A percentile compares a stretch with the other conserved stretches of the same genome.
phyloP scores from a whole-genome alignment of 2,113 vertebrate genomes.

The Eudorcas thomsonii region DNA sequence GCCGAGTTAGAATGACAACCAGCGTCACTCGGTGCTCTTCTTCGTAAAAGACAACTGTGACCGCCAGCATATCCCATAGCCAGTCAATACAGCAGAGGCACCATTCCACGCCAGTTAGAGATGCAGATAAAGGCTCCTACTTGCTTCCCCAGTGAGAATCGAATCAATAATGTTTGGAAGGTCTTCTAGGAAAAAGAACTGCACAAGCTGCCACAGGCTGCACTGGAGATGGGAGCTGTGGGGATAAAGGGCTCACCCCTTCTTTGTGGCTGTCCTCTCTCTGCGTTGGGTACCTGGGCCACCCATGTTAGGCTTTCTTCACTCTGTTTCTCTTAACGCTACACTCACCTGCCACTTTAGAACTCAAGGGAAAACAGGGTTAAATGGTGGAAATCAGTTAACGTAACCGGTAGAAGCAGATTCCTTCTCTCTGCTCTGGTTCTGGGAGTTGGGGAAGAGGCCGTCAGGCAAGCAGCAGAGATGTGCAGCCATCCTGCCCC shows the following conservation, averaged over 20 bases:
- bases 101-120: constrained; percentile 73
- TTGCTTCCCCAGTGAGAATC: constrained; percentile 78
- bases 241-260: neutral
- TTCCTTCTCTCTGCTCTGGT: neutral
- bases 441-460: neutral
- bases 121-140: constrained; percentile 80
- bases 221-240: neutral
- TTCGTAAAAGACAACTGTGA: constrained; percentile 82
- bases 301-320: neutral
- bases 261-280: neutral
- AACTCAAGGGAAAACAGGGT: constrained; percentile 36
- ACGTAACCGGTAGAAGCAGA: neutral
- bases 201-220: constrained; percentile 56
- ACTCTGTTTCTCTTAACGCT: neutral
- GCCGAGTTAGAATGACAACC: constrained; percentile 86
- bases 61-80: constrained; percentile 75
- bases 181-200: constrained; percentile 67
- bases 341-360: neutral
- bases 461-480: neutral
- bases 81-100: constrained; percentile 78
- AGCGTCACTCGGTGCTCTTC: constrained; percentile 79
- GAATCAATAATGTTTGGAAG: constrained; percentile 76
- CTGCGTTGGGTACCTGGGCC: neutral
- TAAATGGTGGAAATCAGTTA: neutral
- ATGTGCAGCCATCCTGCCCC: neutral